Conservation (phyloP, 2,797 vertebrate genomes). For the Malacoctenus gilli region DNA sequence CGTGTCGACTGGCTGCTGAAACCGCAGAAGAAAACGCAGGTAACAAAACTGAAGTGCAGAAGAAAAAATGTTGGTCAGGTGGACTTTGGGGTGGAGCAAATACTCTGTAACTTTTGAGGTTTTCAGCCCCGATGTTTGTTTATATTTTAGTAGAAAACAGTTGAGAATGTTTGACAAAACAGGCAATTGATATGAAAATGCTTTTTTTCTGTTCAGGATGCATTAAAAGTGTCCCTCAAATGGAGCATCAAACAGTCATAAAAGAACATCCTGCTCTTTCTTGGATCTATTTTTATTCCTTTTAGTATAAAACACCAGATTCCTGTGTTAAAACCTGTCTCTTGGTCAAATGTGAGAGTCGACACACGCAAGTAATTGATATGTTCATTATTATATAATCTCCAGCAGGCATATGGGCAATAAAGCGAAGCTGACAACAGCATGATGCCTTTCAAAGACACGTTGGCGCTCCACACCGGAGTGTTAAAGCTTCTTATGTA, state of each 20-base stretch:
- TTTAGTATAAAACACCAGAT: neutral
- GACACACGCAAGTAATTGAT: no score
- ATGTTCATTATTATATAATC: no score
- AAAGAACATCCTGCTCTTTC: neutral
- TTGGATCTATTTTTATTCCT: neutral
- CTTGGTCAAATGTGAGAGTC: no score
- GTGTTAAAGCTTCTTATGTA: neutral
- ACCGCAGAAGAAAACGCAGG: conserved; percentile 45
- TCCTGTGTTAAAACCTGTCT: no score
- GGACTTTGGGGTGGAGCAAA: neutral
- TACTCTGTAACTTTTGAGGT: no score
- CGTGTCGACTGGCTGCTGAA: conserved; percentile 28
- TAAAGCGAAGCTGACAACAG: neutral
- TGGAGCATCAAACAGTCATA: neutral
- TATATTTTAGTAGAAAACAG: no score
- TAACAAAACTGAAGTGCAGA: conserved; percentile 33
- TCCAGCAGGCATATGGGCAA: neutral
- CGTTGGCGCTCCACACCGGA: neutral
- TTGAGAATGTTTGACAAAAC: no score
- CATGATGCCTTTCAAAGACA: neutral
- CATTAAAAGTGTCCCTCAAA: no score
- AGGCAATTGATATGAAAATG: no score
- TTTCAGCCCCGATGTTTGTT: no score
- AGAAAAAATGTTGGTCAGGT: neutral
- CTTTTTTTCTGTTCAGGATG: no score